phyloP scores from a whole-genome alignment of 2,888 invertebrate species.

The Calameuta idolon region DNA sequence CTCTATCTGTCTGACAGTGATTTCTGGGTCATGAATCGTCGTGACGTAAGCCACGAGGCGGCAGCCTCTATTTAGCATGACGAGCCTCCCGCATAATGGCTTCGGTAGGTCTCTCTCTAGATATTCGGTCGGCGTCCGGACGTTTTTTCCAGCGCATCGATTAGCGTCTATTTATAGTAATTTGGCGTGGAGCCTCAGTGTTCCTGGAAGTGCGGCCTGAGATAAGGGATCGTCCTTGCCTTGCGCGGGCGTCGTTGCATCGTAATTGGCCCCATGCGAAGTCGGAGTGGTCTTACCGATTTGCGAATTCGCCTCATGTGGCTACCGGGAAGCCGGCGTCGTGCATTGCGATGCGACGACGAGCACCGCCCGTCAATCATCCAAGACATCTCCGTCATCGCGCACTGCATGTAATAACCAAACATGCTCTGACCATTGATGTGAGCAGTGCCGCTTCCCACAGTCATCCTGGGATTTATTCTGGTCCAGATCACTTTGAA shows the following conservation, averaged over 20 bases:
- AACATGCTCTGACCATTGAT: slow-evolving; percentile 29
- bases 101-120: background rate
- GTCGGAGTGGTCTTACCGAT: slow-evolving; percentile 36
- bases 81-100: background rate
- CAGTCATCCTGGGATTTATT: background rate
- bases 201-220: slow-evolving; percentile 51
- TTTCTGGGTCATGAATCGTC: background rate
- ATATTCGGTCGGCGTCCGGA: slow-evolving; percentile 8
- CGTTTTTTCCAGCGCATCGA: slow-evolving; percentile 55
- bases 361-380: slow-evolving; percentile 59
- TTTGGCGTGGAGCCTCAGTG: slow-evolving; percentile 55
- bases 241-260: slow-evolving; percentile 40
- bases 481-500: background rate
- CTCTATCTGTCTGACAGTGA: background rate
- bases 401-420: slow-evolving; percentile 51
- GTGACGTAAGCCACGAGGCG: background rate
- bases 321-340: slow-evolving; percentile 63
- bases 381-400: slow-evolving; percentile 56
- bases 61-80: background rate
- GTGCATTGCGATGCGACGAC: slow-evolving; percentile 54
- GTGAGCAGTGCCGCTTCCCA: background rate
- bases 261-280: slow-evolving; percentile 35
- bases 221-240: slow-evolving; percentile 64
- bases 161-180: slow-evolving; percentile 63
- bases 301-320: slow-evolving; percentile 63